A percentile compares a stretch with the other conserved stretches of the same genome.
Conservation (phyloP, 1,140 invertebrate genomes). For the Drosophila eugracilis region DNA sequence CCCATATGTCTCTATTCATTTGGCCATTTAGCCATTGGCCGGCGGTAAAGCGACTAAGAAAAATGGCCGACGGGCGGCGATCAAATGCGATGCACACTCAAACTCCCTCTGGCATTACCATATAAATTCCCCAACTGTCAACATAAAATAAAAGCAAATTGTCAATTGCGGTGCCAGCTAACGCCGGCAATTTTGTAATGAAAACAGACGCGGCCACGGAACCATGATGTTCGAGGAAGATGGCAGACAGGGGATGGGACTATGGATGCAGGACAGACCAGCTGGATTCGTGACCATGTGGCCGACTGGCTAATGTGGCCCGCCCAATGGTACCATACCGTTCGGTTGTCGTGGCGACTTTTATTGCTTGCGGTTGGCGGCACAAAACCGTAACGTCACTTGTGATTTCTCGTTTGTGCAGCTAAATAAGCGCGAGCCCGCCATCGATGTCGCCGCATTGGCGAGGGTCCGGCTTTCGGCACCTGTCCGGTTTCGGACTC, state of each 20-base stretch:
- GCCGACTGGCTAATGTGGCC: slow-evolving; percentile 55
- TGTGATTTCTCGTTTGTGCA: slow-evolving; percentile 74
- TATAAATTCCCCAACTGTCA: slow-evolving; percentile 78
- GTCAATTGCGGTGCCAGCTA: slow-evolving; percentile 72
- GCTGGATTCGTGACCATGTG: slow-evolving; percentile 46
- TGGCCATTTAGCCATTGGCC: slow-evolving; percentile 47
- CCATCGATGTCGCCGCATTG: slow-evolving; percentile 57
- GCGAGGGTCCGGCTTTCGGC: slow-evolving; percentile 66
- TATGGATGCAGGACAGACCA: slow-evolving; percentile 3
- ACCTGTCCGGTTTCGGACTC: slow-evolving; percentile 46
- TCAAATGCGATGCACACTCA: slow-evolving; percentile 26
- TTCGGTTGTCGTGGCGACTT: slow-evolving; percentile 66
- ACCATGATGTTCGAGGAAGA: slow-evolving; percentile 8
- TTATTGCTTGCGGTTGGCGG: slow-evolving; percentile 80
- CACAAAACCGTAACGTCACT: slow-evolving; percentile 80
- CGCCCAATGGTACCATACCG: not conserved
- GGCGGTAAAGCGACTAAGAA: slow-evolving; percentile 50
- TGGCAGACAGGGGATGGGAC: slow-evolving; percentile 1
- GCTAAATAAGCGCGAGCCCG: slow-evolving; percentile 58
- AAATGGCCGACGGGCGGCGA: slow-evolving; percentile 43
- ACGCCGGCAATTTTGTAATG: slow-evolving; percentile 76
- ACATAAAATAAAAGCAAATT: slow-evolving; percentile 80
- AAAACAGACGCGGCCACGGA: slow-evolving; percentile 58
- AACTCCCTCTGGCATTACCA: slow-evolving; percentile 53
- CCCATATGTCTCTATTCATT: slow-evolving; percentile 41